Base-by-base conservation (phyloP, 2,888 invertebrate genomes). In the Drosophila kuntzei region DNA sequence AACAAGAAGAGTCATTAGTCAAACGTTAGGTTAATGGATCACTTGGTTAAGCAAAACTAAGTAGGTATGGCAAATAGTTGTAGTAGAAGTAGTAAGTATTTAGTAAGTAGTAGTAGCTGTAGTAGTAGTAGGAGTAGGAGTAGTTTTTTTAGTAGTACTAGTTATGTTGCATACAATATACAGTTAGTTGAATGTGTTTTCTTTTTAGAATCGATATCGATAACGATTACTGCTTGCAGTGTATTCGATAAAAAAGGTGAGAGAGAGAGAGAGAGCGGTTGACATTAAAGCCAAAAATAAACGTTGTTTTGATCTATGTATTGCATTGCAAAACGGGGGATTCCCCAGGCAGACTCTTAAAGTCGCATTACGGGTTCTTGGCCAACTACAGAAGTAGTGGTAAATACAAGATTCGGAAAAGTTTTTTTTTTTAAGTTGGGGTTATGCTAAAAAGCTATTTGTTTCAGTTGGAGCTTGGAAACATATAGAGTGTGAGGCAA, bases 1-100 rank as follows among this genome's bases (percentile, higher is more conserved):
- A 85, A 83, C 83, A 83, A 85, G 80, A 83, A 85, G 81, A 84
- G 85, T 85, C 83, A 84, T 84, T 84, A 84, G 83, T 84, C 83
- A 85, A 84, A 71, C 68, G 76, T 74, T 82, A 60, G 71, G 79
- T 76, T 71, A 81, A 73, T 83, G 67, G 79, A 83, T 73, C 82
- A 81, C 83, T 86, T 79, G 67, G 47, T 76, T 77, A 83, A 81
- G 79, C 79, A 82, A 82, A 71, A 73, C 66, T 64, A 76, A 54
- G 67, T 81, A 74, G 59, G 69, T 72, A 72, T 78, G 70, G 78
- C 67, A 80, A 76, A 69, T 68, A 74, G 76, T 80, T 50, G 55
- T 34, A 55, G 34, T 66, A 53, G 67, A 62, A 67, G 61, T 67
- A 58, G 72, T 41, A 61, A 51, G 66, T 72, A 49, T 32, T 29